Conservation (phyloP, 2,797 vertebrate genomes). For the Paguma larvata region DNA sequence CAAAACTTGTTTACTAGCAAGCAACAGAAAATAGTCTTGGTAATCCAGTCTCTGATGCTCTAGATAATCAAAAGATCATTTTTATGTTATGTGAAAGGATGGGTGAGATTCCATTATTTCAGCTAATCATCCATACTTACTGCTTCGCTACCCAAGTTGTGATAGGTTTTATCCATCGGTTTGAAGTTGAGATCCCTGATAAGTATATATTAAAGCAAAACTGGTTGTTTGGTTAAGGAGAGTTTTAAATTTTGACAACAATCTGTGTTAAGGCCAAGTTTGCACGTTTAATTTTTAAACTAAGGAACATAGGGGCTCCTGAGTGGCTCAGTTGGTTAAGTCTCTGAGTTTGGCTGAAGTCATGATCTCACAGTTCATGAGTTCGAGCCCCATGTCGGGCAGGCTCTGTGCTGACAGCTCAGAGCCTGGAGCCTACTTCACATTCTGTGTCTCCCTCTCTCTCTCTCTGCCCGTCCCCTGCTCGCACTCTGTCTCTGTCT, state of each 20-base stretch:
- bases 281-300: neutral
- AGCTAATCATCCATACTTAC: neutral
- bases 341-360: no score
- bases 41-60: neutral
- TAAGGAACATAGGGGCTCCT: no score
- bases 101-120: neutral
- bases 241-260: neutral
- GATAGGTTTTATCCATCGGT: neutral
- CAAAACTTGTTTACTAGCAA: neutral
- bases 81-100: neutral
- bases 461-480: no score
- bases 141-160: neutral
- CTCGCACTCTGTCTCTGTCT: no score
- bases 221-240: neutral
- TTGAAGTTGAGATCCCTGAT: neutral
- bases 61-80: neutral
- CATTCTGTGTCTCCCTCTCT: no score
- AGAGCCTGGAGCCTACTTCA: no score
- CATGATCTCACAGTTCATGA: no score
- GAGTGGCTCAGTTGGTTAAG: no score
- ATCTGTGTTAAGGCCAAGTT: neutral
- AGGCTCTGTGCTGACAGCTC: no score
- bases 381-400: no score
- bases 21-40: neutral
- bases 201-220: neutral